Conservation (phyloP, 2,888 invertebrate genomes). For the Tanytarsus gracilentus region DNA sequence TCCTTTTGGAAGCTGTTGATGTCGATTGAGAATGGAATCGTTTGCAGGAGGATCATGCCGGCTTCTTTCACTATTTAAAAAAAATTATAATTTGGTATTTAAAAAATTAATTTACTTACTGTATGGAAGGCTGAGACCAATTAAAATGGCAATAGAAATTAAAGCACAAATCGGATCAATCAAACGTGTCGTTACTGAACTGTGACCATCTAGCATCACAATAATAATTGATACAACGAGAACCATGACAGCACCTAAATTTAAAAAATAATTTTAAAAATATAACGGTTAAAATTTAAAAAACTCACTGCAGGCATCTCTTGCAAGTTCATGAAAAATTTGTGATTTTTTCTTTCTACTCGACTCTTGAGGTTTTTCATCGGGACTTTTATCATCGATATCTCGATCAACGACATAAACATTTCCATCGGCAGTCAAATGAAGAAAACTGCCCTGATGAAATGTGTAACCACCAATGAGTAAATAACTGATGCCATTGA, state of each 20-base stretch:
- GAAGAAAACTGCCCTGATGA: constrained; percentile 61
- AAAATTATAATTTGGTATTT: constrained; percentile 1
- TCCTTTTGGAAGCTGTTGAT: constrained; percentile 59
- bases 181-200: constrained; percentile 54
- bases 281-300: not conserved
- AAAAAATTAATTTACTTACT: constrained; percentile 48
- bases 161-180: constrained; percentile 69
- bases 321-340: constrained; percentile 45
- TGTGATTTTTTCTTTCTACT: constrained; percentile 18
- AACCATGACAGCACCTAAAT: constrained; percentile 63
- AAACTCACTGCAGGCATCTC: constrained; percentile 50
- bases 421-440: constrained; percentile 53
- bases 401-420: constrained; percentile 52
- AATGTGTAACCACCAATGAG: constrained; percentile 71
- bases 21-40: constrained; percentile 82
- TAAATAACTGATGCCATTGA: constrained; percentile 70
- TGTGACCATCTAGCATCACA: constrained; percentile 50
- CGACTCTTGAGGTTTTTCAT: constrained; percentile 18
- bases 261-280: constrained; percentile 27
- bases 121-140: constrained; percentile 70
- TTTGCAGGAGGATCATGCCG: constrained; percentile 79
- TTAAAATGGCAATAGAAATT: constrained; percentile 58
- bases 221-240: constrained; percentile 53
- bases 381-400: constrained; percentile 37
- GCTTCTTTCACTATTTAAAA: constrained; percentile 71